Base-by-base conservation (phyloP, 2,113 vertebrate species). In the Fulica atra region DNA sequence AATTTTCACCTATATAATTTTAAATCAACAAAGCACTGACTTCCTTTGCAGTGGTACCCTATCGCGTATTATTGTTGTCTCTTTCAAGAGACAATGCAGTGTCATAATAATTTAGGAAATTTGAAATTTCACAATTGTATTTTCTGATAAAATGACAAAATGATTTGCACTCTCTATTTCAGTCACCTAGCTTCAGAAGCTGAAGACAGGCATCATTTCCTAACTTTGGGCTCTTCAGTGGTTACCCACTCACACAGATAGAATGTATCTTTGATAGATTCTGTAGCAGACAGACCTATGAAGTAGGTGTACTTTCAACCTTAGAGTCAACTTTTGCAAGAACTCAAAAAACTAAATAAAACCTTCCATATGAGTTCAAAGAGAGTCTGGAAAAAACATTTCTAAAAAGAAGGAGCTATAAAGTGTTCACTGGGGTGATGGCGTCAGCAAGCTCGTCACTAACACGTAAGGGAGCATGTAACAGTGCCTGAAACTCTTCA, bases 31-130 rank as follows among this genome's bases (percentile, higher is more conserved):
- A 79, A 89, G 35, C 3, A 5, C 3, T 82, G 50, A 35, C 33
- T 64, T 91, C 53, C 44, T 70, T 80, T n/a, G 26, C 44, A 60
- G 35, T 25, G 35, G 18, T 36, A 59, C 6, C 16, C 31, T 50
- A 20, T 15, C 0, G 13, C 0, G 0, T 1, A 3, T 36, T 36
- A 73, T 0, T 40, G 18, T 7, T 28, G 25, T 19, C 10, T 81
- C 29, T 40, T 89, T 91, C 42, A 68, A 68, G 89, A 81, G 33
- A 51, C 13, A 13, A 18, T 13, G 46, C 3, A 16, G 7, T 21
- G 16, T 50, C 33, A 44, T 21, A 71, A 42, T 16, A 72, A 66
- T 35, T 60, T 42, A 42, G 44, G 40, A 1, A 64, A 70, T 13
- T 7, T 73, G 26, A 36, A 71, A 71, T 33, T 48, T 79, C 29